phyloP scores from a whole-genome alignment of 1,140 invertebrate species.

The Archegozetes longisetosus region DNA sequence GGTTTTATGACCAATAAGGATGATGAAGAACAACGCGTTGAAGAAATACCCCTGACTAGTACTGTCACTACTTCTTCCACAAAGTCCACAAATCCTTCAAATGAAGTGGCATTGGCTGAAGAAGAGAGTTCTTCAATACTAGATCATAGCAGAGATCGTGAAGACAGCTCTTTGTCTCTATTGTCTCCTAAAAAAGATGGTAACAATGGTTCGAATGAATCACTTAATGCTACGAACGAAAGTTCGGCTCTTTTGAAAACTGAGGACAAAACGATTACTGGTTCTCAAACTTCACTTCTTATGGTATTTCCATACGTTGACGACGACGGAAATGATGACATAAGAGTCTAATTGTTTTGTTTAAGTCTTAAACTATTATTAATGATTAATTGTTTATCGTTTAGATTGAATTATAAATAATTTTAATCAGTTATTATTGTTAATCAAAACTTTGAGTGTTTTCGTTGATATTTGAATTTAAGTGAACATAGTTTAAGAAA shows the following conservation, averaged over 20 bases:
- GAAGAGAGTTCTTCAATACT: not conserved
- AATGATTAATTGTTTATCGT: too few relatives aligned
- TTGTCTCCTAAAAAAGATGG: not conserved
- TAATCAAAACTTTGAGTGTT: too few relatives aligned
- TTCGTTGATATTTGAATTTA: too few relatives aligned
- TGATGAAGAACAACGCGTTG: not conserved
- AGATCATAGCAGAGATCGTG: not conserved
- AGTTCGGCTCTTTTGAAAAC: not conserved
- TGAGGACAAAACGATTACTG: too few relatives aligned
- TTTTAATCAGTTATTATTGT: too few relatives aligned
- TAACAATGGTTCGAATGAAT: not conserved
- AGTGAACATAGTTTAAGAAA: too few relatives aligned
- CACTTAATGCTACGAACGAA: not conserved
- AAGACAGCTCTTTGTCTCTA: not conserved
- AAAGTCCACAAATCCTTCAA: not conserved
- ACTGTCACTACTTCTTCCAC: not conserved
- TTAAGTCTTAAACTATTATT: too few relatives aligned
- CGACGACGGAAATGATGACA: not conserved
- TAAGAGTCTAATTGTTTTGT: too few relatives aligned
- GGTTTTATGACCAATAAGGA: conserved; percentile 16
- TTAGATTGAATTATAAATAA: too few relatives aligned
- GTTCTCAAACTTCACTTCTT: too few relatives aligned
- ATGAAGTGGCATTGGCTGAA: not conserved
- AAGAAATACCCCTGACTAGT: too few relatives aligned
- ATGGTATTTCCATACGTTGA: not conserved